phyloP scores from a whole-genome alignment of 1,140 invertebrate genomes.

The Lordiphosa clarofinis region DNA sequence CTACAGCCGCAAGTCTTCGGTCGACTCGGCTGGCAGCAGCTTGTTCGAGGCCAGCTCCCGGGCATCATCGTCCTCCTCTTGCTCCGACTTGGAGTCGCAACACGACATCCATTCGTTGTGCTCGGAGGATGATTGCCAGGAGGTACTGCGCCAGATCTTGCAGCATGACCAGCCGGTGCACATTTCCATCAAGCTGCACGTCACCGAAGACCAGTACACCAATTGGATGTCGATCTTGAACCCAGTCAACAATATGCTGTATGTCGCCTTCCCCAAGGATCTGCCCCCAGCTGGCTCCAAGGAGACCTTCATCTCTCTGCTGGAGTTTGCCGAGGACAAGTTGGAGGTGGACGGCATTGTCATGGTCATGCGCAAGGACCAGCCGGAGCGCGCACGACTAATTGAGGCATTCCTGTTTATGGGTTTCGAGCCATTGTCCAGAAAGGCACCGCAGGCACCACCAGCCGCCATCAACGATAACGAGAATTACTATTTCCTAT shows the following conservation, averaged over 20 bases:
- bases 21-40: conserved; percentile 78
- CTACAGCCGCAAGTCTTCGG: conserved; percentile 81
- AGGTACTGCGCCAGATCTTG: conserved; percentile 82
- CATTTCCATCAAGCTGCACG: conserved; percentile 87
- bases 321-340: conserved; percentile 97
- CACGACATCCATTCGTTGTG: conserved; percentile 68
- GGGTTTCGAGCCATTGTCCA: conserved; percentile 92
- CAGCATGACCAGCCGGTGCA: conserved; percentile 84
- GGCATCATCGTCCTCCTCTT: conserved; percentile 65
- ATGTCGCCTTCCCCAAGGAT: conserved; percentile 91
- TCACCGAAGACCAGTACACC: conserved; percentile 88
- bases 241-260: conserved; percentile 85
- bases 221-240: conserved; percentile 91
- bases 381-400: conserved; percentile 90
- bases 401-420: conserved; percentile 98
- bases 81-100: conserved; percentile 64
- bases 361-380: conserved; percentile 90
- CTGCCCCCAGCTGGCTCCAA: conserved; percentile 93
- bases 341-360: conserved; percentile 86
- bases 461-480: conserved; percentile 81
- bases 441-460: conserved; percentile 87
- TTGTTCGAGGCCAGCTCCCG: conserved; percentile 62
- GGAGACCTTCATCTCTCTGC: conserved; percentile 93
- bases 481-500: conserved; percentile 77
- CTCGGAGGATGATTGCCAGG: conserved; percentile 73